Conservation (phyloP, 2,797 vertebrate genomes). For the Ptychobarbus kaznakovi region DNA sequence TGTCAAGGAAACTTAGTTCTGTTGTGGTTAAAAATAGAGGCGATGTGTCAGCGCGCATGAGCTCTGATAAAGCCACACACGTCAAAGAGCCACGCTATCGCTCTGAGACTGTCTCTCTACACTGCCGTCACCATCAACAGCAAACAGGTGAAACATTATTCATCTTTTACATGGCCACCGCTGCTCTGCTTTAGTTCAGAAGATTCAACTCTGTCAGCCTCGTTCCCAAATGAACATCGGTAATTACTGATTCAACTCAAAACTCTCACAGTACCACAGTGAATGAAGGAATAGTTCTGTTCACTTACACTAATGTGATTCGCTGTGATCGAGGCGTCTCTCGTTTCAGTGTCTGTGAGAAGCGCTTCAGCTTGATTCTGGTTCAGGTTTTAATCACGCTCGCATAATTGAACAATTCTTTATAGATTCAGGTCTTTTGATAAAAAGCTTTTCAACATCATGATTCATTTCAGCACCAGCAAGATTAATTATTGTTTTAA, state of each 20-base stretch:
- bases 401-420: background rate
- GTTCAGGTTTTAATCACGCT: background rate
- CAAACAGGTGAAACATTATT: background rate
- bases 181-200: conserved; percentile 10
- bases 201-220: background rate
- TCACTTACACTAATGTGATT: background rate
- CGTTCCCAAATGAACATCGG: background rate
- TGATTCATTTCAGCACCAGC: background rate
- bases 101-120: conserved; percentile 13
- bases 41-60: conserved; percentile 47
- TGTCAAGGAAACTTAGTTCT: conserved; percentile 57
- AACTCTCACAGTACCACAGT: background rate
- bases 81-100: conserved; percentile 15
- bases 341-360: background rate
- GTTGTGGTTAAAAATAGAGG: conserved; percentile 58
- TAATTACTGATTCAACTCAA: background rate
- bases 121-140: background rate
- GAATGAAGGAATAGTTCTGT: background rate
- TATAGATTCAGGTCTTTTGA: background rate
- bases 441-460: background rate
- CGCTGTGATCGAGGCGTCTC: background rate
- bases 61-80: conserved; percentile 45
- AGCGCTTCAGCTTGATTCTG: background rate
- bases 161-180: background rate
- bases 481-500: too few relatives aligned